Evolutionary conservation across 2,888 invertebrate species (phyloP).

Genomic region (Corythucha ciliata): DNA sequence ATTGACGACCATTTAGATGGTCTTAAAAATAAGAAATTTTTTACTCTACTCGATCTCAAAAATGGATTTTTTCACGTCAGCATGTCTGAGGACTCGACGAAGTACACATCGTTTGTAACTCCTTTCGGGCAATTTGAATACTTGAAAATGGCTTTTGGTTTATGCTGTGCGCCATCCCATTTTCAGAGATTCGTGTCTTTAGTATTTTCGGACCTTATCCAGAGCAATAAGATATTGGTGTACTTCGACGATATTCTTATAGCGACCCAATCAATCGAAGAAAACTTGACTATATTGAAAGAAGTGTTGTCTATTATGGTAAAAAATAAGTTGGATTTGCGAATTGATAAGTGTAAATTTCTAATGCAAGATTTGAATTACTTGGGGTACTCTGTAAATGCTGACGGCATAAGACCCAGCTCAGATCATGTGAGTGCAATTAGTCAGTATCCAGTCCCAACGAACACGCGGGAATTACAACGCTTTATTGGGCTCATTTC

Average conservation of each 20-base stretch:
- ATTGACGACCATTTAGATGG: conserved; percentile 17
- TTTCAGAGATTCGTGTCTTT: conserved; percentile 4
- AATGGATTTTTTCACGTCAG: too few relatives aligned
- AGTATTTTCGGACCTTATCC: conserved; percentile 9
- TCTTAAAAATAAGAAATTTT: not conserved
- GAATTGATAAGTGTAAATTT: not conserved
- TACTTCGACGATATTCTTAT: not conserved
- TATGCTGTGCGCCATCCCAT: conserved; percentile 5
- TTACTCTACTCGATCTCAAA: conserved; percentile 11
- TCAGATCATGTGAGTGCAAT: conserved; percentile 12
- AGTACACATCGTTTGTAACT: conserved; percentile 2
- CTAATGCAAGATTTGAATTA: not conserved
- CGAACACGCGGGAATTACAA: conserved; percentile 30
- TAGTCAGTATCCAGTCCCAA: conserved; percentile 33
- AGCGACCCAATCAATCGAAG: not conserved
- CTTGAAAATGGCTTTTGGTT: conserved; percentile 12
- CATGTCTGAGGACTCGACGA: conserved; percentile 1
- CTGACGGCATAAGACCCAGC: not conserved
- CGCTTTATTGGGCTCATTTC: conserved; percentile 36
- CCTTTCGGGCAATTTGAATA: conserved; percentile 17
- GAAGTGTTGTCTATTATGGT: not conserved
- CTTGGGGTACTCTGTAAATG: not conserved
- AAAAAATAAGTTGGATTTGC: not conserved
- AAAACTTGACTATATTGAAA: not conserved
- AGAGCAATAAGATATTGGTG: conserved; percentile 1